Conservation (phyloP, 2,113 vertebrate genomes). For the Chionis minor region DNA sequence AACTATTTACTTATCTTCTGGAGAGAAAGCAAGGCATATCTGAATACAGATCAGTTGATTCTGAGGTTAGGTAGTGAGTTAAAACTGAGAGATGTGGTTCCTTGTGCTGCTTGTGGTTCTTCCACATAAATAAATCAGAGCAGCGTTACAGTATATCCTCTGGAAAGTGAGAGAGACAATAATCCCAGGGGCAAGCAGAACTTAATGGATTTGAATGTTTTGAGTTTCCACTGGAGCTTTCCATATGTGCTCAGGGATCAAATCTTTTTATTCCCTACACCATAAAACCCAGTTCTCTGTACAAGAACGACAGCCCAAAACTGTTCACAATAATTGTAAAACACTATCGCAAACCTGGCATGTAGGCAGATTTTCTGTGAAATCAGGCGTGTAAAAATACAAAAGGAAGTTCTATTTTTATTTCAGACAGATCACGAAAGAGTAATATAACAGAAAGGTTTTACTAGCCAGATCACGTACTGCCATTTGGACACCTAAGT, state of each 20-base stretch:
- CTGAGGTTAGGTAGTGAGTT: neutral
- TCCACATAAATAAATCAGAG: slow-evolving; percentile 25
- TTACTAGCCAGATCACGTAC: neutral
- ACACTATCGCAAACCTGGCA: neutral
- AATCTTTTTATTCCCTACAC: neutral
- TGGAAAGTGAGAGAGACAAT: neutral
- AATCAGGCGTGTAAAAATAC: neutral
- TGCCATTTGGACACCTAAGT: neutral
- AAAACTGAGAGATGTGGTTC: neutral
- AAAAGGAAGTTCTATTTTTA: neutral
- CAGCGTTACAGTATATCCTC: neutral
- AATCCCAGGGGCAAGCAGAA: slow-evolving; percentile 1
- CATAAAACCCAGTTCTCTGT: neutral
- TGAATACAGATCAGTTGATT: neutral
- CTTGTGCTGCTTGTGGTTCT: neutral
- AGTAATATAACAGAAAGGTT: neutral
- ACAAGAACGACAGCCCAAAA: neutral
- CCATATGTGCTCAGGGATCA: neutral
- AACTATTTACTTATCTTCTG: neutral
- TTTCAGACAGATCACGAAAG: neutral
- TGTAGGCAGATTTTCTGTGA: neutral
- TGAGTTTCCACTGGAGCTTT: neutral
- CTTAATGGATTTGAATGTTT: neutral
- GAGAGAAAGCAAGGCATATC: neutral
- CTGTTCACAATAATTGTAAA: neutral